Evolutionary conservation across 2,797 vertebrate species (phyloP).

Genomic region (Scyliorhinus canicula): DNA sequence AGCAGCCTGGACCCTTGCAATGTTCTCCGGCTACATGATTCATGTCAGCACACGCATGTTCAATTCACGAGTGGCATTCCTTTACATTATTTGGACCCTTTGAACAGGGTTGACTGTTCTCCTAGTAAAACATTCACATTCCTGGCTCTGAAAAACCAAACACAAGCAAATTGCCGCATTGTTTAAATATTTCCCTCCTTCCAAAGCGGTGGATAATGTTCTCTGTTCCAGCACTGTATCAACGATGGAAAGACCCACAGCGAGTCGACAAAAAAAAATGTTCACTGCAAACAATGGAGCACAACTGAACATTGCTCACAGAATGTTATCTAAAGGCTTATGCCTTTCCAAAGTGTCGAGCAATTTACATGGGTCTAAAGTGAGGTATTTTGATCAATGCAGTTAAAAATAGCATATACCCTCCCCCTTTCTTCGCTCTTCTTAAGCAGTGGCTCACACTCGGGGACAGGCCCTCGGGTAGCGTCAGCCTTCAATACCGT

Average conservation of each 20-base stretch:
- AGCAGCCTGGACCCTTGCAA: not conserved
- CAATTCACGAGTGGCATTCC: not conserved
- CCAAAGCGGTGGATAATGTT: not conserved
- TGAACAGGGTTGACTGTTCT: not conserved
- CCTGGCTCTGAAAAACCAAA: not conserved
- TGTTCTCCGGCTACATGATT: not conserved
- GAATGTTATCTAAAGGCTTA: not conserved
- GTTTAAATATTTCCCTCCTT: not conserved
- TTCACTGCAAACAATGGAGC: not conserved
- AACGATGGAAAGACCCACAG: not conserved
- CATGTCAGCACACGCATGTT: not conserved
- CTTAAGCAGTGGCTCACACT: not conserved
- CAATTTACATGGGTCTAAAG: not conserved
- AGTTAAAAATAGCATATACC: not conserved
- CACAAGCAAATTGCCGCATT: not conserved
- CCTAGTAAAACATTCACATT: conserved; percentile 24
- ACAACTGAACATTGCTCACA: not conserved
- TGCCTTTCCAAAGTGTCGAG: not conserved
- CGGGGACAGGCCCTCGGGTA: not conserved
- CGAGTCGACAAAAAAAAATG: not conserved
- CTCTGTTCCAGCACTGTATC: not conserved
- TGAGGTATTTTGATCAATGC: not conserved
- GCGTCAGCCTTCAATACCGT: not conserved
- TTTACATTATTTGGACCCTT: not conserved
- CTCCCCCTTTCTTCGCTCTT: not conserved